Evolutionary conservation across 2,888 invertebrate genomes (phyloP), one percentile per base, ranked within the genome.

Genomic region (Ctenicera cuprea): DNA sequence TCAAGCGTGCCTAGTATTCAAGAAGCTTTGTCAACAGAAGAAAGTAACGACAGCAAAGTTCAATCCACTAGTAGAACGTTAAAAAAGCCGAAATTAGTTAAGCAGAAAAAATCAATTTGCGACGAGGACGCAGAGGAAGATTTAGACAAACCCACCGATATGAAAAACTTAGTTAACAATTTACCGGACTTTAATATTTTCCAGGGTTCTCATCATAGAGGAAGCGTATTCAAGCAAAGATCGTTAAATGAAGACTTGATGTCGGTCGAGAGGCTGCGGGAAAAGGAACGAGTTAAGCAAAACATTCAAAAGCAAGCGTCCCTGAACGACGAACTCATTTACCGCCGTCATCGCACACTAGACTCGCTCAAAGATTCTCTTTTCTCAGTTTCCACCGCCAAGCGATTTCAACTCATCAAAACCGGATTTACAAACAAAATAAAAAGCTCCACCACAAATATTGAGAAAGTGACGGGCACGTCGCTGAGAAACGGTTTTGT

Each of bases 281-380:
- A 96, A 85, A 96, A 95, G 82, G 95, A 96, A 84, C 90, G 90
- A 59, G 91, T 96, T 18, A 90, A 94, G 71, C 93, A 93, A 82
- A 94, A 95, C 83, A 95, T 96, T 78, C 95, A 94, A 84, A 96
- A 96, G 84, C 96, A 96, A 87, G 94, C 95, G 22, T 96, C 96
- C 5, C 87, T 96, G 12, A 96, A 96, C 83, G 96, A 96, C 85
- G 95, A 96, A 74, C 91, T 96, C 74, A 91, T 96, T 69, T 95
- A 91, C 84, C 89, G 91, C 72, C 86, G 90, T 83, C 90, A 91
- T 64, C 90, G 91, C 70, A 91, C 92, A 12, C 89, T 94, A 72
- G 93, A 94, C 82, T 90, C 92, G 2, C 89, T 94, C 78, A 91
- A 92, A 57, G 94, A 94, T 81, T 92, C 93, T 3, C 90, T 94